phyloP scores from a whole-genome alignment of 2,888 invertebrate genomes.

The Branchellion lobata region DNA sequence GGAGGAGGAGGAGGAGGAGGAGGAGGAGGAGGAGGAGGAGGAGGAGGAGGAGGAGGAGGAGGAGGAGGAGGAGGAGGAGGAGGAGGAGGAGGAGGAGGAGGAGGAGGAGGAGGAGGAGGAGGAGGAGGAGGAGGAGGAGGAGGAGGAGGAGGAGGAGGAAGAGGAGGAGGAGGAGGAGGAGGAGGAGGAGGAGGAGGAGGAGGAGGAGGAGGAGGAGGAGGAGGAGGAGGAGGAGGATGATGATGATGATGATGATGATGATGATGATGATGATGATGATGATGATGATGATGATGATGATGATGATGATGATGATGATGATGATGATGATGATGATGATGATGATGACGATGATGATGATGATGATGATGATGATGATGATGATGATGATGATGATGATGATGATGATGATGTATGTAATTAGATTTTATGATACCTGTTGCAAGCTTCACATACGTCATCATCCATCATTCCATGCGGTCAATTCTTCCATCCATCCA shows the following conservation, averaged over 20 bases:
- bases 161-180: background rate
- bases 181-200: background rate
- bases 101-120: background rate
- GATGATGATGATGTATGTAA: slow-evolving; percentile 25
- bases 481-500: background rate
- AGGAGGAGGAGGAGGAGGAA: slow-evolving; percentile 16
- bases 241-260: slow-evolving; percentile 35
- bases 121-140: background rate
- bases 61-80: background rate
- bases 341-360: slow-evolving; percentile 39
- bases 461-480: background rate
- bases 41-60: background rate
- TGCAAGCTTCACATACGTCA: background rate
- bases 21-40: slow-evolving; percentile 8
- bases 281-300: slow-evolving; percentile 40
- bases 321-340: slow-evolving; percentile 39
- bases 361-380: slow-evolving; percentile 39
- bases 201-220: background rate
- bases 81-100: background rate
- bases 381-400: slow-evolving; percentile 40
- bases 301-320: slow-evolving; percentile 42
- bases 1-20: background rate
- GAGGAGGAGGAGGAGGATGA: too few species aligned
- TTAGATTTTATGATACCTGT: background rate
- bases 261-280: slow-evolving; percentile 42